phyloP scores from a whole-genome alignment of 2,888 invertebrate genomes.

The Machimus atricapillus region DNA sequence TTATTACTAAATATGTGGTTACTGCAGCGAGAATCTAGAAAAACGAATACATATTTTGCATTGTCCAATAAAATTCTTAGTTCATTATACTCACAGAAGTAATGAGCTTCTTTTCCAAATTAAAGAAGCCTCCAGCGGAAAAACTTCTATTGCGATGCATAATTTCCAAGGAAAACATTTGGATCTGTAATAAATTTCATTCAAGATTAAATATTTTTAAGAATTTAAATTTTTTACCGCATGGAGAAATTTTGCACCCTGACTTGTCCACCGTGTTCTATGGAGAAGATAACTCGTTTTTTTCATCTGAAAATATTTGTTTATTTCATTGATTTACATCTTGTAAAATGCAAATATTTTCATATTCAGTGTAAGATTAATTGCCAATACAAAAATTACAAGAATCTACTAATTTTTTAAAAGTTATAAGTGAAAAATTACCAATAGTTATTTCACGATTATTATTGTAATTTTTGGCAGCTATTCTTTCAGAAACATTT shows the following conservation, averaged over 20 bases:
- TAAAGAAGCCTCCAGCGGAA: constrained; percentile 54
- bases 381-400: too few species aligned
- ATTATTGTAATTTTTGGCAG: neutral
- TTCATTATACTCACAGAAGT: constrained; percentile 50
- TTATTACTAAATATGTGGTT: neutral
- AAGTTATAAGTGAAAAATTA: neutral
- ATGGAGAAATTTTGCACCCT: constrained; percentile 46
- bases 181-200: constrained; percentile 49
- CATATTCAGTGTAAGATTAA: too few species aligned
- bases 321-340: neutral
- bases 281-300: constrained; percentile 51
- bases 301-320: constrained; percentile 51
- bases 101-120: constrained; percentile 53
- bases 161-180: constrained; percentile 53
- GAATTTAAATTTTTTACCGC: constrained; percentile 39
- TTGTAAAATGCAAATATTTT: neutral
- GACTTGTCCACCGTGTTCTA: constrained; percentile 48
- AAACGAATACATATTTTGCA: neutral
- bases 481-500: neutral
- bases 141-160: constrained; percentile 52
- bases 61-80: neutral
- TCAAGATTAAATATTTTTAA: neutral
- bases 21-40: constrained; percentile 22
- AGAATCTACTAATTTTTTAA: neutral
- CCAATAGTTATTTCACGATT: neutral